A percentile compares a stretch with the other conserved stretches of the same genome.
phyloP scores from a whole-genome alignment of 2,113 vertebrate species.

The Rhegmatorhina hoffmannsi region DNA sequence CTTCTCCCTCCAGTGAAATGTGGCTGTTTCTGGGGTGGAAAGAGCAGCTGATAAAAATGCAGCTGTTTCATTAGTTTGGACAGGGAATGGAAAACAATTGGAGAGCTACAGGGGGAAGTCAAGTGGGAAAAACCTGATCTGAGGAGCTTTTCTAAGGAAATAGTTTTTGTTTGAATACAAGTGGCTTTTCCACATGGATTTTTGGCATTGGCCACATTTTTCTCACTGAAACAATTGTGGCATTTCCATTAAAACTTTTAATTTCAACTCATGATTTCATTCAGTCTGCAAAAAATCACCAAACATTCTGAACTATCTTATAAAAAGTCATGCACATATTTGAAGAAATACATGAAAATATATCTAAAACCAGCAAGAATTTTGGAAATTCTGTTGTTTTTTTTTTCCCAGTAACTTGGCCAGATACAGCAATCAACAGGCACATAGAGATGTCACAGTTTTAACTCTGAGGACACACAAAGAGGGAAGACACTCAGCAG shows the following conservation, averaged over 20 bases:
- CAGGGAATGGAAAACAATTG: neutral
- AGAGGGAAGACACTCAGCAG: neutral
- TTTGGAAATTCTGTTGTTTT: neutral
- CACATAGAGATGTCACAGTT: neutral
- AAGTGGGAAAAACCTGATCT: neutral
- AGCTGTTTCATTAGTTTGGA: slow-evolving; percentile 13
- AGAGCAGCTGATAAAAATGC: slow-evolving; percentile 6
- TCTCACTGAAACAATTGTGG: neutral
- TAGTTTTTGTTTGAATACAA: neutral
- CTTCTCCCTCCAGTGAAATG: neutral
- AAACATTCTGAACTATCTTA: neutral
- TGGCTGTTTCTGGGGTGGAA: neutral
- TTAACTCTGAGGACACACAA: neutral
- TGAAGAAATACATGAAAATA: neutral
- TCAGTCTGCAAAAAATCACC: neutral
- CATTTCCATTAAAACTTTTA: neutral
- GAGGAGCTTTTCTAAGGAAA: neutral
- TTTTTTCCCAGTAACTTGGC: neutral
- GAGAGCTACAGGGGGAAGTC: neutral
- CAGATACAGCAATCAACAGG: neutral
- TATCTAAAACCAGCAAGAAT: neutral
- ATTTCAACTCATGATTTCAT: neutral
- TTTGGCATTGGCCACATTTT: neutral
- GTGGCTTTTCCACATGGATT: neutral
- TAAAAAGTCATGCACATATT: neutral